Conservation (phyloP, 2,113 vertebrate genomes). For the Donacobius atricapilla region DNA sequence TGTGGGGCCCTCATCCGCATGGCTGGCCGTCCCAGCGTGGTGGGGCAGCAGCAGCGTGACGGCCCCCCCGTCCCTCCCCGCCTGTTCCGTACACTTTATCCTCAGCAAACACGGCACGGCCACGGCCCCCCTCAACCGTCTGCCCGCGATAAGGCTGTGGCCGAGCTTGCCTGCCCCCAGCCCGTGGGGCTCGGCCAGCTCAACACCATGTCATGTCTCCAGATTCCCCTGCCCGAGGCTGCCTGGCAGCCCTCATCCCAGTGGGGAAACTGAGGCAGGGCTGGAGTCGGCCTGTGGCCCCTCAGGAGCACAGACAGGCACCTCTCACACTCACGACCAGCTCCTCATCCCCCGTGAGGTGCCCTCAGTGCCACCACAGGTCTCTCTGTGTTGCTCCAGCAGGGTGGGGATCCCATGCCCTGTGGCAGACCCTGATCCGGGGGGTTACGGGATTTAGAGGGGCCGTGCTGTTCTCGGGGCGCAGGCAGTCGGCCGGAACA, state of each 20-base stretch:
- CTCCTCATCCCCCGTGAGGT: rapidly evolving
- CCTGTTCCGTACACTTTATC: slow-evolving; percentile 64
- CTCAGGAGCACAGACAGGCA: rapidly evolving
- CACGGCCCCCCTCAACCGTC: slow-evolving; percentile 13
- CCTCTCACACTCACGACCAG: background rate
- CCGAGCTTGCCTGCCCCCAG: background rate
- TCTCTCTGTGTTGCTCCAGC: background rate
- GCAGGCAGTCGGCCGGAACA: background rate
- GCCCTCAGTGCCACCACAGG: background rate
- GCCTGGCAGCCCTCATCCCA: background rate
- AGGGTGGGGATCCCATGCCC: background rate
- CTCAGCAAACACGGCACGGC: slow-evolving; percentile 56
- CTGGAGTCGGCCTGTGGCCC: background rate
- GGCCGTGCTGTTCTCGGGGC: background rate
- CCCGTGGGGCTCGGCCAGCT: background rate
- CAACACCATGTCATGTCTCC: background rate
- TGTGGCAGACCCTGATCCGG: rapidly evolving
- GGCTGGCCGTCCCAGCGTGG: background rate
- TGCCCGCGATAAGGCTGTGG: slow-evolving; percentile 44
- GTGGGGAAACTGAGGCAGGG: background rate
- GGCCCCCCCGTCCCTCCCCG: background rate
- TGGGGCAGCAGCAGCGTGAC: background rate
- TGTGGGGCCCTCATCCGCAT: background rate
- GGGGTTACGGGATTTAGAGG: background rate
- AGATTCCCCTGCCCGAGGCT: background rate